Evolutionary conservation across 1,140 invertebrate species (phyloP).

Genomic region (Asbolus verrucosus): DNA sequence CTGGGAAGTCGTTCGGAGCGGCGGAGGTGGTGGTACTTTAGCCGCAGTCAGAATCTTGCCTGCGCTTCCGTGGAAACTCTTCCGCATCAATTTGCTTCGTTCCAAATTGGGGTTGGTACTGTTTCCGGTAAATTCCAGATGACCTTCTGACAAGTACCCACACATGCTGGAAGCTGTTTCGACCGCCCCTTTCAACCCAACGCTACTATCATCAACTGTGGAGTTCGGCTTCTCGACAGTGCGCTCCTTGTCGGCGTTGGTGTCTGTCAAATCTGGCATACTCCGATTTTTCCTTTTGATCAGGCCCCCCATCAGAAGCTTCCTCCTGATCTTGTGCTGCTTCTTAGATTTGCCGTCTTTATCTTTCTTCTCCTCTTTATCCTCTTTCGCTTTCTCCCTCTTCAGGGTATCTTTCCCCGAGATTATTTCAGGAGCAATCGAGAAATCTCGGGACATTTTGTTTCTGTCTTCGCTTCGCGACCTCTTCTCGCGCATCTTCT

Average conservation of each 20-base stretch:
- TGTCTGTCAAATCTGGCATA: slow-evolving; percentile 90
- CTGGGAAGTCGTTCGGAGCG: slow-evolving; percentile 87
- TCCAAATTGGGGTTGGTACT: slow-evolving; percentile 84
- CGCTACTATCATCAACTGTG: slow-evolving; percentile 79
- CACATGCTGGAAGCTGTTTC: slow-evolving; percentile 70
- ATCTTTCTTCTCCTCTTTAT: slow-evolving; percentile 75
- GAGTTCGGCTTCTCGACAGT: slow-evolving; percentile 67
- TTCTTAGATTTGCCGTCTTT: slow-evolving; percentile 89
- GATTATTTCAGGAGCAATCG: slow-evolving; percentile 70
- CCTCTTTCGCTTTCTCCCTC: slow-evolving; percentile 70
- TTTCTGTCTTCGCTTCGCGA: slow-evolving; percentile 86
- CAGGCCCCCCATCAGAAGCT: slow-evolving; percentile 88
- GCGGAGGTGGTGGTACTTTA: slow-evolving; percentile 88
- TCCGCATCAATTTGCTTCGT: slow-evolving; percentile 88
- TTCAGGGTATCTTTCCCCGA: slow-evolving; percentile 71
- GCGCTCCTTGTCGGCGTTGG: slow-evolving; percentile 67
- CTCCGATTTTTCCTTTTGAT: slow-evolving; percentile 90
- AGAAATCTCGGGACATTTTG: slow-evolving; percentile 77
- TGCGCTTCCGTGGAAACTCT: slow-evolving; percentile 88
- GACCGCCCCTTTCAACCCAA: slow-evolving; percentile 71
- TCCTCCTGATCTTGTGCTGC: slow-evolving; percentile 90
- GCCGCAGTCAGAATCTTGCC: slow-evolving; percentile 82
- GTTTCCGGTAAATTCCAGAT: slow-evolving; percentile 79
- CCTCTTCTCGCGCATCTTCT: slow-evolving; percentile 76
- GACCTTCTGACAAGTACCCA: slow-evolving; percentile 89